Evolutionary conservation across 2,113 vertebrate genomes (phyloP), one percentile per base, ranked within the genome.

Genomic region (Anhinga anhinga): DNA sequence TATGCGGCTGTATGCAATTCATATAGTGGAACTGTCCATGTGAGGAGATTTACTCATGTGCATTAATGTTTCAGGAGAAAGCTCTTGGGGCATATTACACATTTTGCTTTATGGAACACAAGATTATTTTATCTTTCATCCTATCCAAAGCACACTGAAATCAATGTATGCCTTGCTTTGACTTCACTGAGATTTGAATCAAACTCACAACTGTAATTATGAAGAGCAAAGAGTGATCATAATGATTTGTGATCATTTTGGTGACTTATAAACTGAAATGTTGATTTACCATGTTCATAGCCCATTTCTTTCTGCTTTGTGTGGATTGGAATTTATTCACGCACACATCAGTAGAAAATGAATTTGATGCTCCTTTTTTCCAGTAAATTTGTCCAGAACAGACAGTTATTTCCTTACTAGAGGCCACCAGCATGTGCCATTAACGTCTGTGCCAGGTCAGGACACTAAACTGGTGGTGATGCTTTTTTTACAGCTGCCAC

Each of bases 41-140:
- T 77, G 11, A 96, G 26, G 11, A 34, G 71, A 85, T 47, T 81
- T 63, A 70, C 47, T 93, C 47, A 30, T 4, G 5, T n/a, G 22
- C 59, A 44, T 86, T 63, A 90, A 81, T 19, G 38, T 50, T 88
- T 66, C 50, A 90, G 38, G 52, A 65, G 25, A 80, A 92, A 80
- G 42, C 30, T 63, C 81, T 61, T 91, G 70, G 62, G 66, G 36
- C 5, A 0, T 27, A 93, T 83, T 95, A 89, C 30, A 56, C 44
- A 47, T 78, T 94, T 94, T 38, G 25, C 42, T 86, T 81, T 73
- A 65, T 30, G 55, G 45, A 83, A 78, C 32, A 77, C 32, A 58
- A 49, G 50, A 55, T 90, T 70, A 94, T 77, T 91, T 95, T 90
- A 52, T 49, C 74, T 90, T 90, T 87, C 45, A 59, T 66, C 58